Evolutionary conservation across 2,888 invertebrate species (phyloP).

Genomic region (Epirrhoe alternata): DNA sequence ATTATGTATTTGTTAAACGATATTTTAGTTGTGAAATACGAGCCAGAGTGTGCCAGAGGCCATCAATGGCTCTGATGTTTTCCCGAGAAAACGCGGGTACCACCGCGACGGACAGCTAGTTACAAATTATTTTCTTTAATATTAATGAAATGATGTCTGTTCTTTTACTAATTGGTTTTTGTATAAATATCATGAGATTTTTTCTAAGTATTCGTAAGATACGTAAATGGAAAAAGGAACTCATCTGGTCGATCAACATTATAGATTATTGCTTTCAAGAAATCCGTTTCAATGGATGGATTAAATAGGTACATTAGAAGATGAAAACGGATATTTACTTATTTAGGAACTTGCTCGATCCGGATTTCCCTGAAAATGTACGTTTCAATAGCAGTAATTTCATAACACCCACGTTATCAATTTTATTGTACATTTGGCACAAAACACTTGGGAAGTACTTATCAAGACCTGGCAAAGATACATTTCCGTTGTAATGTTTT

Average conservation of each 20-base stretch:
- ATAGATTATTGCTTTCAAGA: neutral
- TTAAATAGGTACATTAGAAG: neutral
- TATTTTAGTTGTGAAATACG: too few species aligned
- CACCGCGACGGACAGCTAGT: too few species aligned
- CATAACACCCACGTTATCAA: neutral
- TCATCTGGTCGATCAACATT: neutral
- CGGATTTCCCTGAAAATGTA: neutral
- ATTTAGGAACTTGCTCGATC: neutral
- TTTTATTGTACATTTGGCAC: conserved; percentile 1
- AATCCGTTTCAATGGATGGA: neutral
- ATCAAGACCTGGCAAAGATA: conserved; percentile 34
- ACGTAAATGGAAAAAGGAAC: neutral
- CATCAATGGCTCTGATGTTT: too few species aligned
- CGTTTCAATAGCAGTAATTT: neutral
- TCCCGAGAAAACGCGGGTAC: too few species aligned
- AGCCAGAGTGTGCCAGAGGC: too few species aligned
- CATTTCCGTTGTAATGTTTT: conserved; percentile 37
- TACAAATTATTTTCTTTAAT: too few species aligned
- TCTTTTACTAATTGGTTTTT: too few species aligned
- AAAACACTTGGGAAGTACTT: conserved; percentile 32
- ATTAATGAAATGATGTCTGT: too few species aligned
- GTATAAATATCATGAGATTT: too few species aligned
- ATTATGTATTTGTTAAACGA: neutral
- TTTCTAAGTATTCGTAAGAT: neutral
- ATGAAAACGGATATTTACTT: neutral